A percentile compares a stretch with the other conserved stretches of the same genome.
Conservation (phyloP, 2,888 invertebrate species). For the Zhengitettix transpicula region DNA sequence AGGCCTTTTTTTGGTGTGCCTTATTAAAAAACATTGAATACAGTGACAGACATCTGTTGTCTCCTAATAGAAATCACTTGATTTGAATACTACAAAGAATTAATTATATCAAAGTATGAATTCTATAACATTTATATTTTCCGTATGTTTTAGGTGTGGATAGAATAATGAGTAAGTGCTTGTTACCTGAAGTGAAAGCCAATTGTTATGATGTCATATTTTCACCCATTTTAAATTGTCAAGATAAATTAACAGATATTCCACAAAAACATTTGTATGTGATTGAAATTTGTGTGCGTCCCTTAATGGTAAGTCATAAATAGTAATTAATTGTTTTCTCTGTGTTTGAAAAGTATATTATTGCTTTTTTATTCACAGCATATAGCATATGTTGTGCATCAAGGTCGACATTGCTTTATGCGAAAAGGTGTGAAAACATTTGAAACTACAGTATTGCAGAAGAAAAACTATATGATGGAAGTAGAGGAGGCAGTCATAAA, state of each 20-base stretch:
- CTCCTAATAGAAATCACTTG: no score
- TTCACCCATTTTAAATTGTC: neutral
- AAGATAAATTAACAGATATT: neutral
- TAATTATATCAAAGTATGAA: no score
- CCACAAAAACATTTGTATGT: neutral
- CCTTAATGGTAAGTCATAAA: neutral
- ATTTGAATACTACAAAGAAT: no score
- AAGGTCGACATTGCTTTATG: neutral
- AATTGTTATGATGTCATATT: conserved; percentile 1
- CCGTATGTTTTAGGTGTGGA: conserved; percentile 1
- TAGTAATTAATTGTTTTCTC: neutral
- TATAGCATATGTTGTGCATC: conserved; percentile 1
- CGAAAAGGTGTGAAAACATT: neutral
- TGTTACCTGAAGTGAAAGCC: conserved; percentile 1
- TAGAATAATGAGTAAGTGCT: conserved; percentile 1
- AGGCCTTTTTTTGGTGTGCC: no score
- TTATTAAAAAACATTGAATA: no score
- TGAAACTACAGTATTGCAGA: neutral
- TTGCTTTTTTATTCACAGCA: neutral
- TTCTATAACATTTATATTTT: no score
- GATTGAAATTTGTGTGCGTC: conserved; percentile 1
- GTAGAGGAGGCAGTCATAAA: neutral
- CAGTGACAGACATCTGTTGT: no score
- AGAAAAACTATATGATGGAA: neutral
- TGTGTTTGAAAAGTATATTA: neutral